phyloP scores from a whole-genome alignment of 2,113 vertebrate genomes.

The Pseudopodoces humilis region DNA sequence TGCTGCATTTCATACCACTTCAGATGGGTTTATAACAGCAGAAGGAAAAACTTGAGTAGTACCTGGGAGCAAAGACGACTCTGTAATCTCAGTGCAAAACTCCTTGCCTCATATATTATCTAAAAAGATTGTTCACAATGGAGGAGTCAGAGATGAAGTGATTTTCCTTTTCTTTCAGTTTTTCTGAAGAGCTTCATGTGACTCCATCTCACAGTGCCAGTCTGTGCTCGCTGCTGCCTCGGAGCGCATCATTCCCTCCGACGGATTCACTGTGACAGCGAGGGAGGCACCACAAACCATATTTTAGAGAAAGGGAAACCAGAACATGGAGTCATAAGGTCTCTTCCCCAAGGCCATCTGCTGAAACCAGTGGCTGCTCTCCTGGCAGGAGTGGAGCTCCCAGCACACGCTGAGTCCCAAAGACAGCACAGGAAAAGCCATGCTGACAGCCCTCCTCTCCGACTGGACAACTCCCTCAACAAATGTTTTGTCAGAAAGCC shows the following conservation, averaged over 20 bases:
- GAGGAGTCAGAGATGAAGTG: neutral
- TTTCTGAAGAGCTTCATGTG: neutral
- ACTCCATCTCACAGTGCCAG: neutral
- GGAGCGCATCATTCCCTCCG: rapidly evolving
- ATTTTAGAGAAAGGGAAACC: neutral
- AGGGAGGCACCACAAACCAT: neutral
- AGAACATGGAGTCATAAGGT: neutral
- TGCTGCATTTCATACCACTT: neutral
- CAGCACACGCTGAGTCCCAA: neutral
- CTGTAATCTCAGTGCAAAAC: neutral
- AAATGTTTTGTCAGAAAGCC: neutral
- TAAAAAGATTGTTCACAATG: neutral
- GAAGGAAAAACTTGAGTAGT: neutral
- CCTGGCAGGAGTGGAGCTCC: neutral
- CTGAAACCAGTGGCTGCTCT: neutral
- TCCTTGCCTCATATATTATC: neutral
- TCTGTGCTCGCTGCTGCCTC: neutral
- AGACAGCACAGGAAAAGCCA: neutral
- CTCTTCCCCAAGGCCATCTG: neutral
- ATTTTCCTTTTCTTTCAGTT: neutral
- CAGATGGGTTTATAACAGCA: neutral
- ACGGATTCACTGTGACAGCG: rapidly evolving
- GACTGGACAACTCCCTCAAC: neutral
- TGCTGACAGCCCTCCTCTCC: neutral
- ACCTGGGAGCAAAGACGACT: neutral